These are phyloP conservation scores for Alviniconcha strummeri DNA, from an alignment of 2,888 invertebrate species.

Conservation along the genomic window DNA sequence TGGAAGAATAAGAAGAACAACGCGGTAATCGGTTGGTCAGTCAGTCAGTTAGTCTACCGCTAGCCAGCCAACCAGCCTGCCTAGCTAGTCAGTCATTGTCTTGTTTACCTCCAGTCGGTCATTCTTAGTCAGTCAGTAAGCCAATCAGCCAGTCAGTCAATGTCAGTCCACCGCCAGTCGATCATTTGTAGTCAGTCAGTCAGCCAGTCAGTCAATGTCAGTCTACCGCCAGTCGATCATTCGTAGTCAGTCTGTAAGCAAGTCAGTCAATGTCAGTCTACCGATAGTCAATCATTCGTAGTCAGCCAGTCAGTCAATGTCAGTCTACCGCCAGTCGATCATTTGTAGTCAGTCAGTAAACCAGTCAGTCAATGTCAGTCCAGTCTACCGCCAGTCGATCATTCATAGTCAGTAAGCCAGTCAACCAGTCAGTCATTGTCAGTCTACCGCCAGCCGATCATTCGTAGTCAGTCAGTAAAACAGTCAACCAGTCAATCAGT, in stretches of 20 bases:
- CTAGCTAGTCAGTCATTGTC: not conserved
- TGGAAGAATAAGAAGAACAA: too few species aligned
- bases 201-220: not conserved
- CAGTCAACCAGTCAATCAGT: not conserved
- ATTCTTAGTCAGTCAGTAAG: not conserved
- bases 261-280: not conserved
- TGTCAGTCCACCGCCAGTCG: not conserved
- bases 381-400: too few species aligned
- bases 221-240: not conserved
- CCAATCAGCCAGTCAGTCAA: not conserved
- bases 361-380: not conserved
- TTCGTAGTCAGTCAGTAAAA: not conserved
- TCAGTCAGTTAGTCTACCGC: not conserved
- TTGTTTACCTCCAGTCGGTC: not conserved
- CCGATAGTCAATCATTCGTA: too few species aligned
- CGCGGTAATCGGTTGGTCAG: not conserved
- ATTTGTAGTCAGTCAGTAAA: not conserved
- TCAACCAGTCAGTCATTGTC: not conserved
- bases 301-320: not conserved
- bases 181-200: not conserved
- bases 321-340: not conserved
- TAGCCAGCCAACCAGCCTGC: not conserved
- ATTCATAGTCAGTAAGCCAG: not conserved
- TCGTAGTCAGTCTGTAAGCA: not conserved
- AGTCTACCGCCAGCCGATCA: not conserved